These are phyloP conservation scores for Vanessa tameamea DNA, from an alignment of 1,140 invertebrate species.

Conservation along the genomic window DNA sequence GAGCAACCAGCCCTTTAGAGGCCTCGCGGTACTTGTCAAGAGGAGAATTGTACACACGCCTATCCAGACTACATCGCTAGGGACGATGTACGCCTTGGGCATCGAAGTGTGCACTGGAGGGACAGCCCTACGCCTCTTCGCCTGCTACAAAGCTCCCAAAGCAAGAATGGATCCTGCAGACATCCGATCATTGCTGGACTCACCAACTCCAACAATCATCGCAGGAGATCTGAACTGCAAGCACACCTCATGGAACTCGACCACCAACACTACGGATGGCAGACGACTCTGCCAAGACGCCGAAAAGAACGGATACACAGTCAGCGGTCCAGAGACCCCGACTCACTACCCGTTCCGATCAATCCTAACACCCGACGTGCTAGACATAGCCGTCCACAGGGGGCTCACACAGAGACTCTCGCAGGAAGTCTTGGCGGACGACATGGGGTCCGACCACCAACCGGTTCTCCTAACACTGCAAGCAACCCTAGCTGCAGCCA, in stretches of 20 bases:
- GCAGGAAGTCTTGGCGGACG: not conserved
- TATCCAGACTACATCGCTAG: not conserved
- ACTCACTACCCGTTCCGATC: not conserved
- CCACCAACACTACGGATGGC: not conserved
- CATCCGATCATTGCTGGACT: constrained; percentile 28
- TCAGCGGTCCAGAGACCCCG: constrained; percentile 18
- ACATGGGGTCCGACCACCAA: constrained; percentile 22
- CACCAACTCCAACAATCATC: constrained; percentile 17
- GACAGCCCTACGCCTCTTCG: constrained; percentile 12
- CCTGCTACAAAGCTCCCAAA: constrained; percentile 23
- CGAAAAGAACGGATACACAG: constrained; percentile 5
- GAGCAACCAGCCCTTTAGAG: not conserved
- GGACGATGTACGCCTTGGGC: constrained; percentile 26
- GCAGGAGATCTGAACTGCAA: constrained; percentile 44
- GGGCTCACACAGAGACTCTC: not conserved
- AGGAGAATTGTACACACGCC: constrained; percentile 30
- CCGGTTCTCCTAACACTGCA: not conserved
- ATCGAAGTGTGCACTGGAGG: constrained; percentile 10
- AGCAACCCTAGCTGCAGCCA: not conserved
- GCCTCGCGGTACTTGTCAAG: constrained; percentile 26
- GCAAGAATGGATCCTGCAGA: not conserved
- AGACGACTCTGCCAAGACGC: constrained; percentile 28
- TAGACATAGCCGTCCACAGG: constrained; percentile 18
- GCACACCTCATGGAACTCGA: constrained; percentile 42
- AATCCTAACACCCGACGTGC: not conserved